phyloP scores from a whole-genome alignment of 2,888 invertebrate genomes.

The Eudemis profundana region DNA sequence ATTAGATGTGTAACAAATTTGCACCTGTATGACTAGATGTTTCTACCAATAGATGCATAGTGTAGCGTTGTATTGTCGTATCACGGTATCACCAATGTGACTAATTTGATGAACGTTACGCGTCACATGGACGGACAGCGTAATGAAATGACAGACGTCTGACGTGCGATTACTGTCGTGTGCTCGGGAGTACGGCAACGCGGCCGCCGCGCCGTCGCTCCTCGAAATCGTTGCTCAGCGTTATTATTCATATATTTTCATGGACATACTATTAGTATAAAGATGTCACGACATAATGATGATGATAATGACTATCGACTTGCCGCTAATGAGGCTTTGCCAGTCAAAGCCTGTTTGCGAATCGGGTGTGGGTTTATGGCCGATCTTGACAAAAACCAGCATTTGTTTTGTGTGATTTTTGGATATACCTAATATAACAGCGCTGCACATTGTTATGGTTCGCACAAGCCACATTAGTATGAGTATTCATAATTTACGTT shows the following conservation, averaged over 20 bases:
- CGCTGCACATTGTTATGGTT: neutral
- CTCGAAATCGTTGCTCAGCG: constrained; percentile 23
- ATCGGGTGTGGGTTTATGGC: neutral
- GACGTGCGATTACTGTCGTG: constrained; percentile 33
- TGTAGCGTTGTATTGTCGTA: constrained; percentile 41
- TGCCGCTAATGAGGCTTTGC: constrained; percentile 7
- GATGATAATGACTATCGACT: constrained; percentile 17
- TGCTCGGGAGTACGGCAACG: constrained; percentile 22
- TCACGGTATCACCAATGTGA: constrained; percentile 30
- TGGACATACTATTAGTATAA: neutral
- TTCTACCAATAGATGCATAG: constrained; percentile 34
- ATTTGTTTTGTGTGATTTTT: neutral
- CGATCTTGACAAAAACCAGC: neutral
- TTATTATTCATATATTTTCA: constrained; percentile 27
- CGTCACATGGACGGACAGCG: constrained; percentile 38
- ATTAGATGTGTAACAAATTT: constrained; percentile 16
- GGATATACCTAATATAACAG: neutral
- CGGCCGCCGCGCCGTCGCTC: neutral
- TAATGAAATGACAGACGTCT: constrained; percentile 46
- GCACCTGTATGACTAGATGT: constrained; percentile 42
- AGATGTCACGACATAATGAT: neutral
- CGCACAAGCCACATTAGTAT: too few relatives aligned
- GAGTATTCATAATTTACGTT: too few relatives aligned
- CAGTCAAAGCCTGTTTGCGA: neutral
- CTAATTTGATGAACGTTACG: constrained; percentile 42